Evolutionary conservation across 2,888 invertebrate genomes (phyloP), one percentile per base, ranked within the genome.

Genomic region (Drosophila recens): DNA sequence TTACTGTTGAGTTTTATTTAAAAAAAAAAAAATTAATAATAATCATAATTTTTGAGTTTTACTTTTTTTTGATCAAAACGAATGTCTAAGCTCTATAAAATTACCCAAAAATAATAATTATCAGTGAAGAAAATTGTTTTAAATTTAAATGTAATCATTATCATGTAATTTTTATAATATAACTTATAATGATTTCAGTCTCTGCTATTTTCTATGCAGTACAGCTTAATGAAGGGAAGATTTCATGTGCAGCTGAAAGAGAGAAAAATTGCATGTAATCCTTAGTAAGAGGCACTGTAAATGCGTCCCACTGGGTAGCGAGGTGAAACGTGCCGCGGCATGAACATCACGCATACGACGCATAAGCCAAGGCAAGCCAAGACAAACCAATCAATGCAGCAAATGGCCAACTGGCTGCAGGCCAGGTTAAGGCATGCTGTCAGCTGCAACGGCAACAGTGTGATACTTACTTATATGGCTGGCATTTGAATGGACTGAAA

Each of bases 271-370:
- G 15, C 30, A n/a, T 45, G 23, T 17, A 17, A 17, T 17, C 17
- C 17, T 17, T 17, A 17, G 11, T 8, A 2, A 15, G 27, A 4
- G 11, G 6, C 23, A 17, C n/a, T n/a, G n/a, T n/a, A n/a, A n/a
- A n/a, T n/a, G n/a, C 72, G 71, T 56, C 13, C 46, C 8, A 36
- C 53, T 63, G 62, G 45, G 52, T 34, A 11, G 38, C 6, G 30
- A n/a, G 10, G 10, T 34, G 11, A 10, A 27, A 71, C 81, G 81
- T 78, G 71, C 61, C 36, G 46, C 15, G 54, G 69, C 67, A 64
- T 45, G 51, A 30, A 54, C 69, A 72, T 65, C 52, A 79, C 72
- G 80, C 63, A 80, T 82, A 79, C 82, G 79, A 45, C 75, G 40
- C 72, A 20, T 80, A 67, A 72, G 79, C 79, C 72, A 62, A 54